phyloP scores from a whole-genome alignment of 2,797 vertebrate species.

The Naso thynnoides region DNA sequence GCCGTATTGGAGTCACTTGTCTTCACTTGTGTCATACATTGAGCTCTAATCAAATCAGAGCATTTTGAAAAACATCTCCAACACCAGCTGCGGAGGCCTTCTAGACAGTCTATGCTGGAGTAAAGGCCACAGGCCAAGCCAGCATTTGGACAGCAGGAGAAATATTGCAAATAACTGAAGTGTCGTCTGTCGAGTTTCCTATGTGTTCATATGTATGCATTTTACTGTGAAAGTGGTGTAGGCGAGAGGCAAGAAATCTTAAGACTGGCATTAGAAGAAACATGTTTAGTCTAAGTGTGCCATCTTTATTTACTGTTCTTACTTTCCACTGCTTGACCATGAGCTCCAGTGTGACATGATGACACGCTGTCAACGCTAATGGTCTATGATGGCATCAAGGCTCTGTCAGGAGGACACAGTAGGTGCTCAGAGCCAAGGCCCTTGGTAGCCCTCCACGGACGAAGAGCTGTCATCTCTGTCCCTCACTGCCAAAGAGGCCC shows the following conservation, averaged over 20 bases:
- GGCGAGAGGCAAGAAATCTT: constrained; percentile 13
- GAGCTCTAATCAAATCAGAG: constrained; percentile 63
- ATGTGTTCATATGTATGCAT: constrained; percentile 8
- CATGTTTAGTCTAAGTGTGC: constrained; percentile 32
- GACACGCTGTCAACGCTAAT: constrained; percentile 78
- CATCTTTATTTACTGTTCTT: constrained; percentile 63
- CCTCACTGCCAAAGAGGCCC: constrained; percentile 69
- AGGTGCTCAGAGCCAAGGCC: constrained; percentile 74
- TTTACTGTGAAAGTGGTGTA: constrained; percentile 8
- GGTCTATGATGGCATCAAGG: constrained; percentile 77
- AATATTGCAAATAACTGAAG: constrained; percentile 22
- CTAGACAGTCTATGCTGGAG: constrained; percentile 25
- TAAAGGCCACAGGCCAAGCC: constrained; percentile 44
- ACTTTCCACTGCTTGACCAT: constrained; percentile 56
- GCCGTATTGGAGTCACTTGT: constrained; percentile 80
- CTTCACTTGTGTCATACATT: constrained; percentile 76
- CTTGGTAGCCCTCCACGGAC: constrained; percentile 70
- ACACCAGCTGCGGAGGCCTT: constrained; percentile 48
- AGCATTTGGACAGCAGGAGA: constrained; percentile 28
- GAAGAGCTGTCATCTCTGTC: constrained; percentile 76
- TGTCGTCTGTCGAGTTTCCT: constrained; percentile 10
- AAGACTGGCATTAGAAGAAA: constrained; percentile 35
- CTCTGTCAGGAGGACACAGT: constrained; percentile 74
- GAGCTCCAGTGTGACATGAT: constrained; percentile 63
- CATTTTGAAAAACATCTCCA: constrained; percentile 61